A percentile compares a stretch with the other conserved stretches of the same genome.
Conservation (phyloP, 1,140 invertebrate species). For the Chironomus tepperi region DNA sequence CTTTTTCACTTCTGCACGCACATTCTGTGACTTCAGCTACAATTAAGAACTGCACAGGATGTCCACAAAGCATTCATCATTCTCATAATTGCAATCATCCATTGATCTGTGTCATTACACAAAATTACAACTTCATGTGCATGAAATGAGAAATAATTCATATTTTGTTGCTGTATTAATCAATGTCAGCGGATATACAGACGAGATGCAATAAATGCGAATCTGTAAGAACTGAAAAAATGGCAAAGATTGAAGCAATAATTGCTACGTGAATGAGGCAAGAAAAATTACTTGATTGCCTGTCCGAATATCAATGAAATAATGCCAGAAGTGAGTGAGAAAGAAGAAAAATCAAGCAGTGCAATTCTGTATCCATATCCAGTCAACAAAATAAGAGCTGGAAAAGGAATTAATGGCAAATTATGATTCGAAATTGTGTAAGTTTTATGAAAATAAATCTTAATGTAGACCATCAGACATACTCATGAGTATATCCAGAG, state of each 20-base stretch:
- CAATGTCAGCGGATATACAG: background rate
- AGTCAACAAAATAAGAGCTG: background rate
- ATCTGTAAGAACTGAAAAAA: background rate
- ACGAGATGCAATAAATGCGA: background rate
- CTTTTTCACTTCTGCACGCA: no score
- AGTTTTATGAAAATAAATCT: background rate
- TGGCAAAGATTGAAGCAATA: slow-evolving; percentile 1
- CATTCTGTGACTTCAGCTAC: background rate
- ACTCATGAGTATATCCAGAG: background rate
- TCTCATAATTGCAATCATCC: no score
- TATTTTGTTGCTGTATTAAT: background rate
- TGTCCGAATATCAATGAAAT: no score
- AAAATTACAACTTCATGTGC: background rate
- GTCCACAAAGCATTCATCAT: background rate
- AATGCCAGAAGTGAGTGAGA: background rate
- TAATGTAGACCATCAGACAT: background rate
- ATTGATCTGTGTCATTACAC: background rate
- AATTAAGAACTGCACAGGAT: no score
- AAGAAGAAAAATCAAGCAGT: background rate
- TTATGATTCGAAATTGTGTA: background rate
- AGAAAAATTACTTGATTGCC: background rate
- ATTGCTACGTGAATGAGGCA: background rate
- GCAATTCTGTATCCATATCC: background rate
- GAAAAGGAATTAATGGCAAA: background rate
- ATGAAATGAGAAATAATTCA: background rate